Evolutionary conservation across 2,113 vertebrate species (phyloP).

Genomic region (Gallinago paraguaiae): DNA sequence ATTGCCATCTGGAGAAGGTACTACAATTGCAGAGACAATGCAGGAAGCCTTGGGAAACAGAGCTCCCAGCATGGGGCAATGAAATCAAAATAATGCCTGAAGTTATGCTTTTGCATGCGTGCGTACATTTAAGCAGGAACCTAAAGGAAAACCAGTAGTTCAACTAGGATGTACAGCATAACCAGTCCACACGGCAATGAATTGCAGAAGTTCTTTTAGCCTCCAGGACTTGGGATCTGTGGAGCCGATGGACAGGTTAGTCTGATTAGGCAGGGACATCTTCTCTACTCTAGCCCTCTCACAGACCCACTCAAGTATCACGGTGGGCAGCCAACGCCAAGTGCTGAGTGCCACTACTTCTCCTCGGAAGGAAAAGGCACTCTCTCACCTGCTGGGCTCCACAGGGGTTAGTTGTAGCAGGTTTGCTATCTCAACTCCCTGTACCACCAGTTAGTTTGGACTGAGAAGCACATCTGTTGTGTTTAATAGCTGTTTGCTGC

Average conservation of each 20-base stretch:
- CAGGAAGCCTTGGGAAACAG: background rate
- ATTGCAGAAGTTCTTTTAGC: background rate
- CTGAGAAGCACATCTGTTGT: background rate
- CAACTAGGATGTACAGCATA: background rate
- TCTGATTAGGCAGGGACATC: background rate
- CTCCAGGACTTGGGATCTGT: background rate
- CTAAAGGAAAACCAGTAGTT: background rate
- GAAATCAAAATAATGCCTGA: fast-evolving
- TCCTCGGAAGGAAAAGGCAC: background rate
- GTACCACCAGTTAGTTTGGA: background rate
- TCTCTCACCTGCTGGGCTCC: background rate
- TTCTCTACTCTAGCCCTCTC: background rate
- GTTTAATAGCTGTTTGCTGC: background rate
- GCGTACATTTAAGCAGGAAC: background rate
- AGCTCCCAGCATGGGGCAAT: fast-evolving
- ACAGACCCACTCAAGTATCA: fast-evolving
- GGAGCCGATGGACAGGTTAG: background rate
- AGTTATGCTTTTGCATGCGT: background rate
- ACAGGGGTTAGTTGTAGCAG: background rate
- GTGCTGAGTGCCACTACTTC: fast-evolving
- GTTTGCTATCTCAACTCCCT: background rate
- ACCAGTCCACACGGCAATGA: background rate
- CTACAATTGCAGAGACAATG: background rate
- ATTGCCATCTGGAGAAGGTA: fast-evolving
- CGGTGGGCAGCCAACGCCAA: background rate